Conservation (phyloP, 2,113 vertebrate species). For the Pionites leucogaster region DNA sequence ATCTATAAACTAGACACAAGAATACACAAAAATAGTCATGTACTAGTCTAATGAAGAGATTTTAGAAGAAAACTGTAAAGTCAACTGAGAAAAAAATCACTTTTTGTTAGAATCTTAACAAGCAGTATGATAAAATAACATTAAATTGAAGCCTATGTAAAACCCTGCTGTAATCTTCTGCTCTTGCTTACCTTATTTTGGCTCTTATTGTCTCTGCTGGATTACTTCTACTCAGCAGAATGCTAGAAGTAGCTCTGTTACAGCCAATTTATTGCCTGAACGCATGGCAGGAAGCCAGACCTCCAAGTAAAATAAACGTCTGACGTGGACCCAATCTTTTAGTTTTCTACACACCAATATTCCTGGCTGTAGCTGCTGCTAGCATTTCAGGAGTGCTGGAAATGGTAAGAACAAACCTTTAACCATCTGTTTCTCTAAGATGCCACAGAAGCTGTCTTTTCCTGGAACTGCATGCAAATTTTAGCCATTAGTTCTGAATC, state of each 20-base stretch:
- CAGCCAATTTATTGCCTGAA: conserved; percentile 48
- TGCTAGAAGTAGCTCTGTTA: not conserved
- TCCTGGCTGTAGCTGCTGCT: not conserved
- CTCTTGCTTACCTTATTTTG: conserved; percentile 43
- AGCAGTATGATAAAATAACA: not conserved
- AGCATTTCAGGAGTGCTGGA: not conserved
- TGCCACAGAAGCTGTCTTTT: not conserved
- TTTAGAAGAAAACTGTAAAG: not conserved
- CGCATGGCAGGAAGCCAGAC: conserved; percentile 41
- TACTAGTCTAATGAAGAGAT: not conserved
- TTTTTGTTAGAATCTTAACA: not conserved
- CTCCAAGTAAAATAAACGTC: not conserved
- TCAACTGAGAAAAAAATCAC: not conserved
- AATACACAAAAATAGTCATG: not conserved
- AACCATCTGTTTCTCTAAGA: not conserved
- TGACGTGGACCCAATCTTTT: not conserved
- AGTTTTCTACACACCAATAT: not conserved
- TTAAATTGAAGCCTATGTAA: not conserved
- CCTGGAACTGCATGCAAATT: not conserved
- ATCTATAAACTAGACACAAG: not conserved
- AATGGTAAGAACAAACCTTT: not conserved
- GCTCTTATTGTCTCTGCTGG: not conserved
- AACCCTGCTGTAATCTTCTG: not conserved
- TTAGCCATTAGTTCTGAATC: not conserved
- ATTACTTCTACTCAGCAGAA: not conserved